Base-by-base conservation (phyloP, 2,113 vertebrate genomes). In the Blennius ocellaris region DNA sequence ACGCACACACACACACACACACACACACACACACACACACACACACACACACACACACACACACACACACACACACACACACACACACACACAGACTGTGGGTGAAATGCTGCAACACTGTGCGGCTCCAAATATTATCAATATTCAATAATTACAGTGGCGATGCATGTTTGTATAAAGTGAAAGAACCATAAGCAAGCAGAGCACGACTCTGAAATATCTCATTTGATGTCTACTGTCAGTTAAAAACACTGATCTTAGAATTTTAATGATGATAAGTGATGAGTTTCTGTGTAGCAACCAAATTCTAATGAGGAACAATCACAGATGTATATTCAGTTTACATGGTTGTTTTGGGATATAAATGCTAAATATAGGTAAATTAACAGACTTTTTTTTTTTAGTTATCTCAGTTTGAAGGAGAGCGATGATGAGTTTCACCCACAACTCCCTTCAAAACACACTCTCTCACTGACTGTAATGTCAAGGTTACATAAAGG, bases 181-280 rank as follows among this genome's bases (percentile, higher is more conserved):
- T 30, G 21, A 30, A 30, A 4, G 21, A 30, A 30, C 21, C 21
- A 30, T 30, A 30, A 65, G 61, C 21, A 11, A 14, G n/a, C 3
- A 57, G 8, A 67, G 57, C 17, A 37, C 44, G 50, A 41, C 15
- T 9, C 44, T 59, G 62, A 77, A 44, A 66, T 41, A 57, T 70
- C 52, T 54, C 16, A 5, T 54, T 68, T 16, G 1, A 39, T 45
- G 30, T 41, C 57, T 21, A 8, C 44, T 16, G 49, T 43, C 49
- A 59, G 41, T 44, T 64, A 48, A 70, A 60, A 78, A 58, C 36
- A 67, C 40, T n/a, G 11, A 14, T 63, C 15, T 45, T 44, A 49
- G 54, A 15, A 48, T n/a, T 55, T 47, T 54, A 36, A 40, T 55
- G n/a, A n/a, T 54, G 14, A 10, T 60, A 10, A 57, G 36, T 54